Base-by-base conservation (phyloP, 2,888 invertebrate species). In the Barypeithes pellucidus region DNA sequence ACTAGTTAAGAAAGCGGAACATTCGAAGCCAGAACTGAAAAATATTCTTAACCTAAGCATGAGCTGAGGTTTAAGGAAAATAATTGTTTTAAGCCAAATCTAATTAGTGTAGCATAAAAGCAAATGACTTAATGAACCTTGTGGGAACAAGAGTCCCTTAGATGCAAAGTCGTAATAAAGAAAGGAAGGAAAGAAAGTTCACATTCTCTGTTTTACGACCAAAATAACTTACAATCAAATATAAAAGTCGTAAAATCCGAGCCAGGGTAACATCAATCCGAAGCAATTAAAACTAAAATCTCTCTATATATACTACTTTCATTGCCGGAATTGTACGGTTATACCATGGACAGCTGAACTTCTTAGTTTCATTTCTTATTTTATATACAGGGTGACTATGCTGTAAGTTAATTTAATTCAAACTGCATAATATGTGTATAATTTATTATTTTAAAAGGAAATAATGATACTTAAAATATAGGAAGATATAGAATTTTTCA, bases 141-240 rank as follows among this genome's bases (percentile, higher is more conserved):
- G 45, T 29, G 41, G 57, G 60, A 54, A 52, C 45, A 18, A 70
- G 43, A 29, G 54, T 57, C 16, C 45, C 45, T 22, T 16, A 62
- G 47, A 63, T 16, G 22, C 63, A 52, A 29, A 36, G 61, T 39
- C 39, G 59, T 71, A 43, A 16, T 20, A 65, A 69, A 45, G 52
- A 66, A 72, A 14, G 63, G 60, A 36, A 14, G 57, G 66, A 36
- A 74, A 66, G 74, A 74, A 74, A 74, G 74, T 63, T 54, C 29
- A 70, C 73, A 74, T 74, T 74, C 70, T 41, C 62, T 22, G 45
- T 67, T 74, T 74, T 74, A 74, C 67, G 74, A 70, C 39, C 70
- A 65, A 67, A 70, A 73, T 74, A 70, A 66, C 73, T 66, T 69
- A 70, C 52, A 73, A 69, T 67, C 72, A 62, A 54, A 72, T 72